Base-by-base conservation (phyloP, 2,888 invertebrate genomes). In the Hyalella azteca region DNA sequence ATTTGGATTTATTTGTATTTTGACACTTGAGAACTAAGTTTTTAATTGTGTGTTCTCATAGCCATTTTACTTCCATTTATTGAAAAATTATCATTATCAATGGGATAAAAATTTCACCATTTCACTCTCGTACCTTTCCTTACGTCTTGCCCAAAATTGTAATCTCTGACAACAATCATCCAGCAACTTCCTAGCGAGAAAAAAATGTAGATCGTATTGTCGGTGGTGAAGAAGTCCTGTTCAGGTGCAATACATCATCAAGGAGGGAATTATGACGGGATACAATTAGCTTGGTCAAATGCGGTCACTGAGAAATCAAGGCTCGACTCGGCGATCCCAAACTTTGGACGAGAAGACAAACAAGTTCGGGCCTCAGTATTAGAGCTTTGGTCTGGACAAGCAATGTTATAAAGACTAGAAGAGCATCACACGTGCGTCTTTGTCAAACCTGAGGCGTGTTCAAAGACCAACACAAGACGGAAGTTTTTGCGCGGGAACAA, bases 261-360 rank as follows among this genome's bases (percentile, higher is more conserved):
- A 22, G 29, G 54, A 22, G 22, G 54, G 7, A 54, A 54, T 54
- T 54, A 54, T 54, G 54, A 13, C 54, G 54, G 29, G 54, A 54
- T 54, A 54, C 29, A 54, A 54, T 54, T 54, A 26, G 54, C 5
- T 54, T 22, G 54, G 29, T 54, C 54, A 54, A 54, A 26, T 54
- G 9, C 29, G 54, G 29, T 11, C 54, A 26, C 54, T 26, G 15
- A 26, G 54, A 54, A 54, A 54, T 26, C 29, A 22, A 54, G 54
- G 26, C 54, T 29, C 29, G 54, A 26, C 26, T 54, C 29, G 54
- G 54, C 54, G 26, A 22, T 32, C 66, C 66, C 29, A 36, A 66
- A 66, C 66, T 66, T 66, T 32, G 32, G 66, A 66, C 36, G 36
- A 32, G 66, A 66, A 66, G 66, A 66, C 66, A 66, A 66, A 66